These are phyloP conservation scores for Zenarchopterus dispar DNA, from an alignment of 2,797 vertebrate species.

Conservation along the genomic window DNA sequence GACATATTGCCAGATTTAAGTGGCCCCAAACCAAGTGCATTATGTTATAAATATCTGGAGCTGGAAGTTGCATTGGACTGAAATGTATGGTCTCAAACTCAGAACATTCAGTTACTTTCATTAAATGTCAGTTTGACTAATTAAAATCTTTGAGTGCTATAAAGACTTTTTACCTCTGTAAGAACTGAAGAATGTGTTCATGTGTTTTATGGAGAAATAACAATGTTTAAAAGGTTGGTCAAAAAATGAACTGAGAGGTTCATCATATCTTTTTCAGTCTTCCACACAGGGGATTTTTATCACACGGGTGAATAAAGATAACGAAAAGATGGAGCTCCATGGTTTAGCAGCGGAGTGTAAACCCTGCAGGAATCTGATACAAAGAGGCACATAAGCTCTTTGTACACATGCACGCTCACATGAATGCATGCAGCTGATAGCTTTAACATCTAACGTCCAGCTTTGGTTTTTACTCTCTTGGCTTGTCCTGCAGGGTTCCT, in stretches of 20 bases:
- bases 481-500: conserved; percentile 63
- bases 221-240: conserved; percentile 19
- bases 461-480: conserved; percentile 67
- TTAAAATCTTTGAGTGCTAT: too few species aligned
- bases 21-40: too few species aligned
- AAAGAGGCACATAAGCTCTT: conserved; percentile 20
- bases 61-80: too few species aligned
- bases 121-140: too few species aligned
- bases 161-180: background rate
- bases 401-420: conserved; percentile 14
- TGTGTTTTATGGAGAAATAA: conserved; percentile 36
- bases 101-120: too few species aligned
- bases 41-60: too few species aligned
- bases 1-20: too few species aligned
- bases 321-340: conserved; percentile 50
- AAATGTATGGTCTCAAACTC: too few species aligned
- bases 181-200: conserved; percentile 23
- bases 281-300: conserved; percentile 33
- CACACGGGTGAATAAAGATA: conserved; percentile 56
- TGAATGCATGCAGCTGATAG: conserved; percentile 59
- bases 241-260: conserved; percentile 24
- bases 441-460: conserved; percentile 76
- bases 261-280: conserved; percentile 51
- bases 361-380: conserved; percentile 35
- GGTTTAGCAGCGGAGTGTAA: conserved; percentile 37